phyloP scores from a whole-genome alignment of 2,113 vertebrate genomes.

The Hymenochirus boettgeri region DNA sequence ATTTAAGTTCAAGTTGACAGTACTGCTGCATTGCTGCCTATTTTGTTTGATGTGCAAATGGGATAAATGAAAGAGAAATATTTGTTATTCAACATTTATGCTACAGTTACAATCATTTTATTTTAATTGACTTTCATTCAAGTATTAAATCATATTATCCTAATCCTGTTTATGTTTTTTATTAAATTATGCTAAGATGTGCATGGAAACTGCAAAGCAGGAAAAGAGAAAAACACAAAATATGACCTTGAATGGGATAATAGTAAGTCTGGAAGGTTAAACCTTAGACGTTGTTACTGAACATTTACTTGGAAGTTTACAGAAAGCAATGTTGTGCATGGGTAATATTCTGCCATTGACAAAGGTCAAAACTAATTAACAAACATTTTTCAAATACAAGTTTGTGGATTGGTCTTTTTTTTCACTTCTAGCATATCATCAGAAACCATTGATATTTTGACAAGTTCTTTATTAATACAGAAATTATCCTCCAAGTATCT shows the following conservation, averaged over 20 bases:
- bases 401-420: too few species aligned
- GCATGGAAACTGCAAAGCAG: background rate
- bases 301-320: background rate
- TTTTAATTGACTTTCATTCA: slow-evolving; percentile 2
- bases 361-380: background rate
- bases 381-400: background rate
- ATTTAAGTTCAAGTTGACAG: slow-evolving; percentile 7
- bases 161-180: slow-evolving; percentile 5
- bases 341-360: background rate
- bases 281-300: background rate
- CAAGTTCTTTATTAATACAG: too few species aligned
- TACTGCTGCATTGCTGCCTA: background rate
- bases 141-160: background rate
- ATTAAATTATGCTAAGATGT: background rate
- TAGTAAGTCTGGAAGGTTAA: background rate
- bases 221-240: background rate
- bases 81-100: slow-evolving; percentile 1
- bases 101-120: background rate
- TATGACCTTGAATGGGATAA: background rate
- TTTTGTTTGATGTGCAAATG: slow-evolving; percentile 18
- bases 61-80: slow-evolving; percentile 1
- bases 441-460: too few species aligned
- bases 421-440: too few species aligned
- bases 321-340: background rate
- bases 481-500: too few species aligned